phyloP scores from a whole-genome alignment of 2,113 vertebrate species.

The Notechis scutatus region DNA sequence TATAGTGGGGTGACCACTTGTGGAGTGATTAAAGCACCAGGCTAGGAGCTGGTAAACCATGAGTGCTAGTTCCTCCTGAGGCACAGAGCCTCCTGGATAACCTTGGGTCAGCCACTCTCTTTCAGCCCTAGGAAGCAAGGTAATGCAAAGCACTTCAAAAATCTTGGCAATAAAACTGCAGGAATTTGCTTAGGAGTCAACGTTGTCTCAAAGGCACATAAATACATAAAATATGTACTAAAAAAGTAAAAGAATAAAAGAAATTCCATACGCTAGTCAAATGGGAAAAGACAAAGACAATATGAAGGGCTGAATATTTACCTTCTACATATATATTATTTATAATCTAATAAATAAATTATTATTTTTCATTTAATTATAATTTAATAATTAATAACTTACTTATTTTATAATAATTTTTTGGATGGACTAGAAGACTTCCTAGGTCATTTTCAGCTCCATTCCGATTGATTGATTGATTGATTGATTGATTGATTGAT shows the following conservation, averaged over 20 bases:
- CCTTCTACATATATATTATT: no score
- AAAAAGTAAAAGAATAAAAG: not conserved
- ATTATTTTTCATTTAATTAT: no score
- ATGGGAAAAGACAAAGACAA: not conserved
- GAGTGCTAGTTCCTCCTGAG: not conserved
- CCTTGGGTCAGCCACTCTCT: not conserved
- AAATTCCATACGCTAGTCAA: no score
- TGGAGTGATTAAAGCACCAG: not conserved
- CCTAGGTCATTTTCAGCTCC: not conserved
- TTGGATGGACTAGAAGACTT: not conserved
- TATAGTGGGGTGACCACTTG: not conserved
- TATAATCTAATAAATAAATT: no score
- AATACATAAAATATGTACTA: not conserved
- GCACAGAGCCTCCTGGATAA: not conserved
- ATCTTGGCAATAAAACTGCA: not conserved
- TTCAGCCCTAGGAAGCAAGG: not conserved
- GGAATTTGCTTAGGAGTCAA: not conserved
- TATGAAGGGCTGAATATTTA: not conserved
- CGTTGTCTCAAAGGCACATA: not conserved
- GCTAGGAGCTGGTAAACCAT: not conserved
- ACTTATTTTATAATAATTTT: not conserved
- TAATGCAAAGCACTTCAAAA: not conserved
- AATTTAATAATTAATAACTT: not conserved
- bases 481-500: not conserved
- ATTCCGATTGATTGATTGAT: not conserved